Conservation (phyloP, 2,797 vertebrate species). For the Danio kyathit region DNA sequence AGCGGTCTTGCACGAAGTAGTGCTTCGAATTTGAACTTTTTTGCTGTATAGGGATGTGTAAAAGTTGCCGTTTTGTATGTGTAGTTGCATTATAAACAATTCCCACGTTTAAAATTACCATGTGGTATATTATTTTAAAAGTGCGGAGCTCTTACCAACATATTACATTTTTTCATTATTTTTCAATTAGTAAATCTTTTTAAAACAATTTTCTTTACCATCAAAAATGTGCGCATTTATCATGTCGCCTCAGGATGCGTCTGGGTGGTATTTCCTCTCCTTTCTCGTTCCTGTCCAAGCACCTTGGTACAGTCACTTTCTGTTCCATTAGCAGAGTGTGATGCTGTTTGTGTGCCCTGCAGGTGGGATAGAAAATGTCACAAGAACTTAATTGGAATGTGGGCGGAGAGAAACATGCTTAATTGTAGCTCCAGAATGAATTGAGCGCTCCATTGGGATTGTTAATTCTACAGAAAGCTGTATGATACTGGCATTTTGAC, state of each 20-base stretch:
- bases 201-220: neutral
- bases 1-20: too few species aligned
- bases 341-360: neutral
- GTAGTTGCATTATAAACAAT: too few species aligned
- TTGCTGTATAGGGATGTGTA: too few species aligned
- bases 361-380: constrained; percentile 29
- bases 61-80: too few species aligned
- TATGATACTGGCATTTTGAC: constrained; percentile 19
- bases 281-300: neutral
- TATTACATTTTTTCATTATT: too few species aligned
- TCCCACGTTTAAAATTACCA: too few species aligned
- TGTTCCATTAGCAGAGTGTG: neutral
- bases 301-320: neutral
- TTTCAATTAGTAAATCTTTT: too few species aligned
- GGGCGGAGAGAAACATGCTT: constrained; percentile 5
- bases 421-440: constrained; percentile 10
- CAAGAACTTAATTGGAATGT: constrained; percentile 22
- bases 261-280: neutral
- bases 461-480: constrained; percentile 1
- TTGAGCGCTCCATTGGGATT: neutral
- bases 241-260: neutral
- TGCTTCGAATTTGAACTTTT: too few species aligned
- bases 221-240: neutral
- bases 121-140: too few species aligned
- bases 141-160: too few species aligned